phyloP scores from a whole-genome alignment of 2,888 invertebrate genomes.

The Clusia tigrina region DNA sequence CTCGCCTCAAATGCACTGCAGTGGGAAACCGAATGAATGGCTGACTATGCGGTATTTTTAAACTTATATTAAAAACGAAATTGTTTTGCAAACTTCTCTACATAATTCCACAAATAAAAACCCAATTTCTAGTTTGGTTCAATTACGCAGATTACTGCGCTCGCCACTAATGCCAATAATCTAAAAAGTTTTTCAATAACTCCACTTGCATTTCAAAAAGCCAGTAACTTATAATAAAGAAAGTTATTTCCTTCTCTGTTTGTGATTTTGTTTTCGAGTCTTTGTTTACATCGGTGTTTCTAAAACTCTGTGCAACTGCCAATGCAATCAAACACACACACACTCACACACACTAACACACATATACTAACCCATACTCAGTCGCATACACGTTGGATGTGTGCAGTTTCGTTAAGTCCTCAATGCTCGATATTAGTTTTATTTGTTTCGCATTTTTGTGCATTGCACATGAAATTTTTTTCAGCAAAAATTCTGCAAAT shows the following conservation, averaged over 20 bases:
- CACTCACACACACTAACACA: not conserved
- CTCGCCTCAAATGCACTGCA: too few species aligned
- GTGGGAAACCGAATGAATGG: too few species aligned
- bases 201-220: constrained; percentile 1
- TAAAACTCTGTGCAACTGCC: too few species aligned
- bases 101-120: not conserved
- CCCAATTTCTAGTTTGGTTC: not conserved
- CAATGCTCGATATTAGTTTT: not conserved
- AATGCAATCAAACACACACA: not conserved
- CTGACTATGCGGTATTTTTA: too few species aligned
- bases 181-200: constrained; percentile 8
- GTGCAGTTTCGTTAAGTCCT: constrained; percentile 2
- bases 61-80: too few species aligned
- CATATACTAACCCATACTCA: not conserved
- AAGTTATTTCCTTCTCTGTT: too few species aligned
- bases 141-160: not conserved
- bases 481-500: too few species aligned
- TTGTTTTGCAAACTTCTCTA: not conserved
- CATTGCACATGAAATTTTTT: too few species aligned
- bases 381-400: too few species aligned
- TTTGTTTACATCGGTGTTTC: too few species aligned
- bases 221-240: not conserved
- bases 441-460: not conserved
- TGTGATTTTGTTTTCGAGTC: too few species aligned
- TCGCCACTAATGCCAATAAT: not conserved